Evolutionary conservation across 2,888 invertebrate species (phyloP).

Genomic region (Eugnorisma glareosa): DNA sequence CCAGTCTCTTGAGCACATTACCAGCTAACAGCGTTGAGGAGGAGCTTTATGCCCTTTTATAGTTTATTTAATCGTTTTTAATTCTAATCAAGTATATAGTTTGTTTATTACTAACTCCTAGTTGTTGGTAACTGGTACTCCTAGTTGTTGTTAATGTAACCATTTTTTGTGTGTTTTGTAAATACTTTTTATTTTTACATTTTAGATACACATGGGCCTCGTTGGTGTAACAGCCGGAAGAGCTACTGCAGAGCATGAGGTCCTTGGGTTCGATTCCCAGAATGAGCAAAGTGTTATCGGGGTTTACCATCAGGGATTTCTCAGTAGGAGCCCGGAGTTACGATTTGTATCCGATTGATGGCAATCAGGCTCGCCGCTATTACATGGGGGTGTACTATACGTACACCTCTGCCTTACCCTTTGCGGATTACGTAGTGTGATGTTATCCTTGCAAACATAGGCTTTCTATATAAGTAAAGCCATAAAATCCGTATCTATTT

Average conservation of each 20-base stretch:
- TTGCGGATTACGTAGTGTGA: background rate
- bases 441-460: background rate
- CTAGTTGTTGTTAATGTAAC: too few relatives aligned
- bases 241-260: background rate
- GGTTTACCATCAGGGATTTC: background rate
- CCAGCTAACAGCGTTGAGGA: background rate
- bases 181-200: too few relatives aligned
- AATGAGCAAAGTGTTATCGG: background rate
- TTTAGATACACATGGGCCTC: background rate
- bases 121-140: too few relatives aligned
- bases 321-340: background rate
- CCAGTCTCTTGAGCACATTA: background rate
- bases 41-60: background rate
- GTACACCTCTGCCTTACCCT: background rate
- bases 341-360: background rate
- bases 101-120: too few relatives aligned
- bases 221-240: background rate
- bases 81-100: too few relatives aligned
- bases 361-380: background rate
- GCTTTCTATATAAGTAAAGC: constrained; percentile 8
- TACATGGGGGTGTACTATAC: background rate
- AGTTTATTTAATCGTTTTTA: background rate
- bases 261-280: background rate
- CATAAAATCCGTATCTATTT: constrained; percentile 27
- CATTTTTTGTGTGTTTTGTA: too few relatives aligned